Base-by-base conservation (phyloP, 2,797 vertebrate genomes). In the Champsocephalus gunnari region DNA sequence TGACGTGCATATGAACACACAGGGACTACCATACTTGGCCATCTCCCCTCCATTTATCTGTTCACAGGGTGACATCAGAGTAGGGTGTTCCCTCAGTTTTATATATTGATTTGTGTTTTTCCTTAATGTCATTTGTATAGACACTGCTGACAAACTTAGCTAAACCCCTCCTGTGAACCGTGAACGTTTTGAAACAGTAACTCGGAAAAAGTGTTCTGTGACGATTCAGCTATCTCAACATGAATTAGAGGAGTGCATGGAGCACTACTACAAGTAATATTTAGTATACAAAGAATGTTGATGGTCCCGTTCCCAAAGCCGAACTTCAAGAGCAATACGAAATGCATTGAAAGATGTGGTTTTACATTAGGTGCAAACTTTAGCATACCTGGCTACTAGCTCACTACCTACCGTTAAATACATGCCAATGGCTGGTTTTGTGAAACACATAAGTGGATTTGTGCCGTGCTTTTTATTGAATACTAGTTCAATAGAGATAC, bases 61-160 rank as follows among this genome's bases (percentile, higher is more conserved):
- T 61, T 14, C 38, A 16, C 17, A 53, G 21, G 21, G 54, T 66
- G 13, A 69, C 21, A 53, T 55, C 17, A 38, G 44, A 11, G 19
- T 9, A 69, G 38, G 19, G 4, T 9, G 60, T 54, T 50, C 43
- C 28, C 24, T 38, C 34, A 55, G 4, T 32, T 38, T 28, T 14
- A n/a, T 45, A 54, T 75, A 9, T 66, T 64, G 28, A n/a, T 57
- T 65, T 43, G 56, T 66, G 12, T 64, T 75, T 79, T 32, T 28
- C 10, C 7, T 12, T 64, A 12, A 8, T 66, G 57, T 49, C 5
- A 57, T 1, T 44, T 21, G 16, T 63, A 10, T 34, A 64, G 12
- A 66, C 24, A 34, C 48, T 59, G 38, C 16, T 59, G 41, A 65
- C 17, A 58, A 14, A 38, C 6, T 38, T 9, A 38, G 34, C 34